A percentile compares a stretch with the other conserved stretches of the same genome.
phyloP scores from a whole-genome alignment of 2,888 invertebrate species.

The Callyntrura sp. region DNA sequence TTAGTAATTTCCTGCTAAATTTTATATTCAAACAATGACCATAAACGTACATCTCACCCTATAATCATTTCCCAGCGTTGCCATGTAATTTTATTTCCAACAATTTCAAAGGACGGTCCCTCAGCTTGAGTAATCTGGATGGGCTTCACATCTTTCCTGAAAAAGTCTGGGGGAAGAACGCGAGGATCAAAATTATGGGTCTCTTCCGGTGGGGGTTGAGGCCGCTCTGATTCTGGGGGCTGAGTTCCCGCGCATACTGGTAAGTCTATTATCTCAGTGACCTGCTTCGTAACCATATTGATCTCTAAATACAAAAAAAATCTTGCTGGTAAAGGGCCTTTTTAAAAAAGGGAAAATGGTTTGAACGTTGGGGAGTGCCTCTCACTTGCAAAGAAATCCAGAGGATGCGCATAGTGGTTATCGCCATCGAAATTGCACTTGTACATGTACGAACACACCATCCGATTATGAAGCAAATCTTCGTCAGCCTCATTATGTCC shows the following conservation, averaged over 20 bases:
- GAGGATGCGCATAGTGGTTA: slow-evolving; percentile 62
- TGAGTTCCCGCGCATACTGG: slow-evolving; percentile 61
- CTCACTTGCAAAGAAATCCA: slow-evolving; percentile 62
- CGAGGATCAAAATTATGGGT: slow-evolving; percentile 51
- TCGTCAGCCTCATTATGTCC: slow-evolving; percentile 54
- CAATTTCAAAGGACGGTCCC: slow-evolving; percentile 62
- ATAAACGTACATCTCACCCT: slow-evolving; percentile 48
- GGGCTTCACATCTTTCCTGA: slow-evolving; percentile 60
- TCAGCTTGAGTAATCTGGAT: slow-evolving; percentile 50
- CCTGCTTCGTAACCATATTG: slow-evolving; percentile 32
- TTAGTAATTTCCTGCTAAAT: neutral
- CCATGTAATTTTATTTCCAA: slow-evolving; percentile 73
- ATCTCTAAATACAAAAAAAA: slow-evolving; percentile 27
- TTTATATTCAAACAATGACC: no score
- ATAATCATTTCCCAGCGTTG: slow-evolving; percentile 72
- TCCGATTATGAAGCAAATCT: slow-evolving; percentile 12
- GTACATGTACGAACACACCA: slow-evolving; percentile 52
- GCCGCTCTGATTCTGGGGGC: slow-evolving; percentile 14
- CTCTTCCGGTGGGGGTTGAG: slow-evolving; percentile 46
- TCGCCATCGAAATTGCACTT: slow-evolving; percentile 11
- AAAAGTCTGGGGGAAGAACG: slow-evolving; percentile 13
- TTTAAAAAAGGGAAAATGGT: no score
- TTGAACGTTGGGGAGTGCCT: no score
- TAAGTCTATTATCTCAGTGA: slow-evolving; percentile 58
- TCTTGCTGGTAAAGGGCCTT: neutral